phyloP scores from a whole-genome alignment of 2,888 invertebrate species.

The Onthophagus sagittarius region DNA sequence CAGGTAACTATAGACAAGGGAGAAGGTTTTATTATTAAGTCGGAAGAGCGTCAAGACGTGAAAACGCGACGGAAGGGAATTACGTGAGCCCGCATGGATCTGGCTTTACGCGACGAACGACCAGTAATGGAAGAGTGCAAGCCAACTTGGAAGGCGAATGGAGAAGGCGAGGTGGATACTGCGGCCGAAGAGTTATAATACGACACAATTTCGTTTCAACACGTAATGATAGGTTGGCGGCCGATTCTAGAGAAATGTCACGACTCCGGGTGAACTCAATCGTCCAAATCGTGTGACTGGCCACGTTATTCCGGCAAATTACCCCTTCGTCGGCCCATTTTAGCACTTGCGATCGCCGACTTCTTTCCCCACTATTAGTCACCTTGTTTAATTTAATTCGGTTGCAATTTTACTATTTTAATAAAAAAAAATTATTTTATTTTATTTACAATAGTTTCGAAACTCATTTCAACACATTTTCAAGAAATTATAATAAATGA shows the following conservation, averaged over 20 bases:
- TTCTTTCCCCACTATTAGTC: conserved; percentile 20
- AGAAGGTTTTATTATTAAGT: not conserved
- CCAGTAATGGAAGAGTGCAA: not conserved
- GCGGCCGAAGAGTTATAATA: conserved; percentile 34
- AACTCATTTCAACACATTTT: too few relatives aligned
- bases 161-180: not conserved
- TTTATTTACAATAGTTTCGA: too few relatives aligned
- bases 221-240: conserved; percentile 42
- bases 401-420: not conserved
- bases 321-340: conserved; percentile 34
- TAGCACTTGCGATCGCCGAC: conserved; percentile 23
- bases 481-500: too few relatives aligned
- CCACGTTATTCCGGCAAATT: conserved; percentile 44
- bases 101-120: not conserved
- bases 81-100: not conserved
- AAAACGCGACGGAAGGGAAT: not conserved
- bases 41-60: not conserved
- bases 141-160: not conserved
- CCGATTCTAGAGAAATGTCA: conserved; percentile 41
- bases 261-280: conserved; percentile 36
- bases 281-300: conserved; percentile 40
- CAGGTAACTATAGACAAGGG: not conserved
- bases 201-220: conserved; percentile 42
- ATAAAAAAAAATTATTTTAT: too few relatives aligned
- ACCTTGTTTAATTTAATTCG: conserved; percentile 25